These are phyloP conservation scores for Cygnus olor DNA, from an alignment of 2,797 vertebrate species.

Conservation along the genomic window DNA sequence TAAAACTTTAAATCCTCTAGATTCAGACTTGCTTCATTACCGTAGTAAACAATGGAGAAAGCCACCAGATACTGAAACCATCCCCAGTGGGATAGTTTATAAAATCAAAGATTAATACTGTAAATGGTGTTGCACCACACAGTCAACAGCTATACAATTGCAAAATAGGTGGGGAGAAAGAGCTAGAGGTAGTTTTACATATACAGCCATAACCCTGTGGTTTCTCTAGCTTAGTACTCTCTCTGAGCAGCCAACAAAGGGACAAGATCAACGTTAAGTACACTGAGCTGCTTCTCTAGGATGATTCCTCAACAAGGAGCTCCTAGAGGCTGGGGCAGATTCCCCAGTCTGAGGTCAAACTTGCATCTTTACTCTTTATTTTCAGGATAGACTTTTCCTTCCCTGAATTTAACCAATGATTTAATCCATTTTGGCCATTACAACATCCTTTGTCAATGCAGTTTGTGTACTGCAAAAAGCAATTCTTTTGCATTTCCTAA, in stretches of 20 bases:
- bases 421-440: not conserved
- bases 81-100: not conserved
- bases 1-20: not conserved
- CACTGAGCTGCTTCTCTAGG: not conserved
- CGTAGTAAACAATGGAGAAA: not conserved
- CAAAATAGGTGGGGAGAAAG: not conserved
- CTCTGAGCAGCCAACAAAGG: not conserved
- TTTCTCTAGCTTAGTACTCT: not conserved
- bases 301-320: fast-evolving
- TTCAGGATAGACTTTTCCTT: not conserved
- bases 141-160: not conserved
- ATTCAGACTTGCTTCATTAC: not conserved
- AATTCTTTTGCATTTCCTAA: not conserved
- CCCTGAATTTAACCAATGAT: not conserved
- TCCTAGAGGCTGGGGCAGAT: not conserved
- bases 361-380: not conserved
- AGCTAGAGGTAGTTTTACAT: not conserved
- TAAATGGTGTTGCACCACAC: not conserved
- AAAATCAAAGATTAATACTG: fast-evolving
- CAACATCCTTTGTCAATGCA: fast-evolving
- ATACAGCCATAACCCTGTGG: not conserved
- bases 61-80: not conserved
- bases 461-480: fast-evolving
- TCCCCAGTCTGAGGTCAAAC: not conserved
- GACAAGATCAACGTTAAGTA: not conserved